Base-by-base conservation (phyloP, 23 tunicate species). In the Diplosoma virens region DNA sequence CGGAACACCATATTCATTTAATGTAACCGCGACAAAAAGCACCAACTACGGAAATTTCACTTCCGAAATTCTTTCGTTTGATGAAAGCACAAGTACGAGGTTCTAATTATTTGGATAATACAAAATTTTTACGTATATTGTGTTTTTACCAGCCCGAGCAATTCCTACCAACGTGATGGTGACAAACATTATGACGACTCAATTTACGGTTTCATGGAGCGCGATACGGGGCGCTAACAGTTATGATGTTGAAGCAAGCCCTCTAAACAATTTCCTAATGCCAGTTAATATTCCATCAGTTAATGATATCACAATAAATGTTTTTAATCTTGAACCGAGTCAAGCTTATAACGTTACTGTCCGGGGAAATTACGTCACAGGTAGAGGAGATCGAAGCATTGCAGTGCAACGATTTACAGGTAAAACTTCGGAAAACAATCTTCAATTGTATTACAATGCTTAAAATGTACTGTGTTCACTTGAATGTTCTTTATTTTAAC, bases 341-440 rank as follows among this genome's bases (percentile, higher is more conserved):
- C 50, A 48, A 24, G 36, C 20, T 31, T 67, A 79, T 32, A 27
- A 60, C n/a, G 47, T 79, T 17, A 32, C 47, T 17, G 84, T 79
- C 5, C 20, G 22, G 23, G 84, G 33, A 21, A 7, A 2, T 27
- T 79, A 34, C 29, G 46, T 3, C 5, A 47, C n/a, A 26, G 84
- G 76, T 3, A 29, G 28, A 16, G 76, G 84, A 4, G 31, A 32
- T 1, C 25, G 30, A 0, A 79, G 84, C 46, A 76, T n/a, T 5
- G 59, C 45, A 26, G 76, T 79, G 0, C 25, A 18, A 5, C 76
- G 67, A 47, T 48, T 67, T 14, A 79, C 84, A 47, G 84, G 84
- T 77, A 63, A 61, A 27, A 25, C 27, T n/a, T n/a, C n/a, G n/a
- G n/a, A n/a, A n/a, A n/a, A n/a, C n/a, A n/a, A n/a, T n/a, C n/a